A percentile compares a stretch with the other conserved stretches of the same genome.
Evolutionary conservation across 30 jellyfish, hydroid and myxozoan genomes (phyloP).

Genomic region (Hydractinia symbiolongicarpus): DNA sequence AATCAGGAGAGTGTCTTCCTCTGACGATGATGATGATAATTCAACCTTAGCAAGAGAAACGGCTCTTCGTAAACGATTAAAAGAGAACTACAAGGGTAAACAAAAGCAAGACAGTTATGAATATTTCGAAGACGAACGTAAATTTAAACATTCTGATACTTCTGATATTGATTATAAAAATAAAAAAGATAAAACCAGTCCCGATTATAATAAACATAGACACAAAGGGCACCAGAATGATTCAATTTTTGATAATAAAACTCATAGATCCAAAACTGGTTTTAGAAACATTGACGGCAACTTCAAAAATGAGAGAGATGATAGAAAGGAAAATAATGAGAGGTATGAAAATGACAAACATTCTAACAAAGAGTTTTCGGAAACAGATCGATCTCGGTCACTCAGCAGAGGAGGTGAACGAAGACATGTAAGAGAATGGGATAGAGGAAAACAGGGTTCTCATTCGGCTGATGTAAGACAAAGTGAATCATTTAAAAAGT

Average conservation of each 20-base stretch:
- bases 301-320: neutral
- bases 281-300: too few relatives aligned
- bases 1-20: too few relatives aligned
- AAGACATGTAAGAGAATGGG: conserved; percentile 22
- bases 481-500: too few relatives aligned
- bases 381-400: neutral
- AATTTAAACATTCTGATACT: too few relatives aligned
- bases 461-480: neutral
- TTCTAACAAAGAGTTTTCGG: neutral
- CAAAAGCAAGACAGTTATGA: too few relatives aligned
- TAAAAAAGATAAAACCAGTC: neutral
- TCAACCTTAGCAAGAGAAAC: too few relatives aligned
- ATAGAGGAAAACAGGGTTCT: conserved; percentile 15
- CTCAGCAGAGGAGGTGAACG: conserved; percentile 6
- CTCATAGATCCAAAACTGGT: too few relatives aligned
- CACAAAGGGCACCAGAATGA: conserved; percentile 5
- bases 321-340: neutral
- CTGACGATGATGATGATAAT: too few relatives aligned
- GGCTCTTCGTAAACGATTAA: too few relatives aligned
- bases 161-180: neutral
- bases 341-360: neutral
- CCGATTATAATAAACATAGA: neutral
- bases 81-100: too few relatives aligned
- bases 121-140: too few relatives aligned
- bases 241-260: too few relatives aligned